Evolutionary conservation across 2,797 vertebrate genomes (phyloP).

Genomic region (Chelmon rostratus): DNA sequence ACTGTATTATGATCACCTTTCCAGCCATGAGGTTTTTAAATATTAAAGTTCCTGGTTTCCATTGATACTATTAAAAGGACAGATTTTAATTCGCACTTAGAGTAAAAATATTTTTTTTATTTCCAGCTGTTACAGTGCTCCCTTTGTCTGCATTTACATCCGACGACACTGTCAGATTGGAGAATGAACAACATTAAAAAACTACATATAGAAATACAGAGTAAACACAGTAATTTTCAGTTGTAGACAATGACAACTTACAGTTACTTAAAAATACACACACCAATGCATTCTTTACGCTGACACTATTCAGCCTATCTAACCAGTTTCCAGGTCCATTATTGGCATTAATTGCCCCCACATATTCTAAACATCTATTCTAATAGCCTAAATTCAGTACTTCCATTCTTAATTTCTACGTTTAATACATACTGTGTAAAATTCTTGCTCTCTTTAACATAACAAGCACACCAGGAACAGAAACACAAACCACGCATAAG

Average conservation of each 20-base stretch:
- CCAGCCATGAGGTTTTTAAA: background rate
- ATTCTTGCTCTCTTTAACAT: background rate
- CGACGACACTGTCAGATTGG: background rate
- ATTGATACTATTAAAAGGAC: background rate
- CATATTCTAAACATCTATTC: background rate
- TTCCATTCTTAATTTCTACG: background rate
- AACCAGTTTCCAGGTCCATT: slow-evolving; percentile 4
- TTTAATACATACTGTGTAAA: background rate
- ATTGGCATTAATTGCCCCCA: background rate
- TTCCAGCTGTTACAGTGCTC: background rate
- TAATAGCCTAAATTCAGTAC: slow-evolving; percentile 2
- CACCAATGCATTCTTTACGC: background rate
- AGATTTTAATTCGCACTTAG: too few species aligned
- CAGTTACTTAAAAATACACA: background rate
- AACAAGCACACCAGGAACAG: background rate
- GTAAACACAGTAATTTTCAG: background rate
- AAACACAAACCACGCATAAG: background rate
- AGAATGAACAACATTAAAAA: background rate
- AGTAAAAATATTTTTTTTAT: background rate
- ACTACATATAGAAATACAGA: background rate
- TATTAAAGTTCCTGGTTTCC: background rate
- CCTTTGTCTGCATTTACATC: background rate
- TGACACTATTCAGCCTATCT: background rate
- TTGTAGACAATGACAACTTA: background rate
- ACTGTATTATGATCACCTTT: background rate